A percentile compares a stretch with the other conserved stretches of the same genome.
Evolutionary conservation across 2,113 vertebrate genomes (phyloP).

Genomic region (Pelobates fuscus): DNA sequence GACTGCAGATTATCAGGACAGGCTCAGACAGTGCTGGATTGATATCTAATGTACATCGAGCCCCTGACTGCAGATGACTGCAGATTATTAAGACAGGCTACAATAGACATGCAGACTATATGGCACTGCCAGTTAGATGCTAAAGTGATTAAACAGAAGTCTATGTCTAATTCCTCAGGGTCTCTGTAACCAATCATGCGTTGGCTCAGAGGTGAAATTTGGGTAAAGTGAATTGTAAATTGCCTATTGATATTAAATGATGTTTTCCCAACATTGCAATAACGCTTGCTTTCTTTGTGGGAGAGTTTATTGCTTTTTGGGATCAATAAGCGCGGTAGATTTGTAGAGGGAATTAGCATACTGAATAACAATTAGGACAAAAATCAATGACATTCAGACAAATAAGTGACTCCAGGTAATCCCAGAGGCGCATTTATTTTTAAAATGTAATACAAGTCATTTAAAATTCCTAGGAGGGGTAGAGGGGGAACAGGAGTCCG

Average conservation of each 20-base stretch:
- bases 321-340: constrained; percentile 88
- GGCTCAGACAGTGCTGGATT: not conserved
- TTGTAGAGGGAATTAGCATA: constrained; percentile 93
- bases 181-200: constrained; percentile 72
- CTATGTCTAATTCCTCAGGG: constrained; percentile 31
- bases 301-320: constrained; percentile 86
- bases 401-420: constrained; percentile 81
- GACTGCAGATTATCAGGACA: not conserved
- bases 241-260: constrained; percentile 86
- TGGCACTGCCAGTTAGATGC: not conserved
- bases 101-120: not conserved
- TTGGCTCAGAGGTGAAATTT: constrained; percentile 70
- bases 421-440: constrained; percentile 72
- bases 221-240: constrained; percentile 89
- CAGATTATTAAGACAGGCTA: not conserved
- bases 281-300: constrained; percentile 87
- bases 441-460: constrained; percentile 72
- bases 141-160: constrained; percentile 23
- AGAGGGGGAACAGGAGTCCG: constrained; percentile 11
- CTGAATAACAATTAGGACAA: constrained; percentile 89
- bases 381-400: constrained; percentile 91
- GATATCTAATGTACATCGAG: not conserved
- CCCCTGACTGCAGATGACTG: not conserved
- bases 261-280: constrained; percentile 90
- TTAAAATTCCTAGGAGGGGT: constrained; percentile 64